A percentile compares a stretch with the other conserved stretches of the same genome.
phyloP scores from a whole-genome alignment of 1,140 invertebrate genomes.

The Alviniconcha marisindica region DNA sequence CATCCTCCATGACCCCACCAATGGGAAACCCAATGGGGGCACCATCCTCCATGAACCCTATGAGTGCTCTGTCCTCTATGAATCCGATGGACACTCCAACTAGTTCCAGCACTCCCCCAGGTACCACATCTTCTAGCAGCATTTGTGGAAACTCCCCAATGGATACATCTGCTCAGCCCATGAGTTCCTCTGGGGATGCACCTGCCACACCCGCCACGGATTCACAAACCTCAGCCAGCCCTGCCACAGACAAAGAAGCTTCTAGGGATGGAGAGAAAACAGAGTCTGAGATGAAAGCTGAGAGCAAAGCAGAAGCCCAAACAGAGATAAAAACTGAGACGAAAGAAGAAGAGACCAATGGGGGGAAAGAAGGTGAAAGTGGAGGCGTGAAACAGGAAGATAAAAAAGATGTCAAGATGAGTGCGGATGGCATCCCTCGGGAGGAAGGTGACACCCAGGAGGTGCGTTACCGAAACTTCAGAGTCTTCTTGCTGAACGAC shows the following conservation, averaged over 20 bases:
- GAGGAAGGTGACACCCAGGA: constrained; percentile 32
- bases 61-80: neutral
- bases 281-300: neutral
- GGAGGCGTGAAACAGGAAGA: neutral
- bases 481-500: constrained; percentile 94
- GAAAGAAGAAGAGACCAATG: neutral
- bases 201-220: neutral
- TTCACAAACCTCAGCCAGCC: neutral
- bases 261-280: neutral
- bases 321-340: neutral
- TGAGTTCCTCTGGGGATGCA: neutral
- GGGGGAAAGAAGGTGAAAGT: neutral
- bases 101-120: neutral
- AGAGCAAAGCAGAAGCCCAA: neutral
- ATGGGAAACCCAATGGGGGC: neutral
- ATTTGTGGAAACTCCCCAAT: neutral
- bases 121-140: neutral
- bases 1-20: neutral
- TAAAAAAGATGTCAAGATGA: neutral
- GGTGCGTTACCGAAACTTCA: constrained; percentile 87
- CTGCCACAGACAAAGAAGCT: neutral
- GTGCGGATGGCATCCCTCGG: neutral
- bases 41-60: neutral
- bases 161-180: neutral
- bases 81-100: neutral